phyloP scores from a whole-genome alignment of 2,888 invertebrate species.

The Bembecia ichneumoniformis region DNA sequence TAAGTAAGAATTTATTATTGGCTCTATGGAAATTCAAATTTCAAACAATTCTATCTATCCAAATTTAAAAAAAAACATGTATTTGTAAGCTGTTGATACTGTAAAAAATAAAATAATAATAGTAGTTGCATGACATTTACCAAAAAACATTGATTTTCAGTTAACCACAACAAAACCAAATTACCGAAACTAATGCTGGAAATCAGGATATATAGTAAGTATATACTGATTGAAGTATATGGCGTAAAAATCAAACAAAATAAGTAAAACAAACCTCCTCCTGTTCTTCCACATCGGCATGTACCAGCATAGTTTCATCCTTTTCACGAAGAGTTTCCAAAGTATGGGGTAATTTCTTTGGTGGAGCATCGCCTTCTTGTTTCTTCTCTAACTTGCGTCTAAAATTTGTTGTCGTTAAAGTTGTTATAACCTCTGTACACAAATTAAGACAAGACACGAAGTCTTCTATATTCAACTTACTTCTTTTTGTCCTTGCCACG shows the following conservation, averaged over 20 bases:
- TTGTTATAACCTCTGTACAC: neutral
- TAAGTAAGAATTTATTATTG: too few relatives aligned
- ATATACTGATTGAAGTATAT: too few relatives aligned
- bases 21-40: too few relatives aligned
- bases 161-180: too few relatives aligned
- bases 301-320: slow-evolving; percentile 90
- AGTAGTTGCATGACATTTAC: too few relatives aligned
- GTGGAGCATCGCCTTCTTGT: slow-evolving; percentile 62
- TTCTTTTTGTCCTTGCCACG: slow-evolving; percentile 66
- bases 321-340: slow-evolving; percentile 92
- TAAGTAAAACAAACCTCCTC: slow-evolving; percentile 69
- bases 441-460: slow-evolving; percentile 13
- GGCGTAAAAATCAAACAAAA: neutral
- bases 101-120: too few relatives aligned
- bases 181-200: too few relatives aligned
- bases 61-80: too few relatives aligned
- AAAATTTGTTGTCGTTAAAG: slow-evolving; percentile 11
- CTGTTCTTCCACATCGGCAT: slow-evolving; percentile 83
- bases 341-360: slow-evolving; percentile 82
- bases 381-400: slow-evolving; percentile 64
- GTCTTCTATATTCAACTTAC: slow-evolving; percentile 34
- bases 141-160: too few relatives aligned
- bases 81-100: too few relatives aligned
- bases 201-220: neutral
- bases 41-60: too few relatives aligned